A percentile compares a stretch with the other conserved stretches of the same genome.
Conservation (phyloP, 2,113 vertebrate species). For the Panurus biarmicus region DNA sequence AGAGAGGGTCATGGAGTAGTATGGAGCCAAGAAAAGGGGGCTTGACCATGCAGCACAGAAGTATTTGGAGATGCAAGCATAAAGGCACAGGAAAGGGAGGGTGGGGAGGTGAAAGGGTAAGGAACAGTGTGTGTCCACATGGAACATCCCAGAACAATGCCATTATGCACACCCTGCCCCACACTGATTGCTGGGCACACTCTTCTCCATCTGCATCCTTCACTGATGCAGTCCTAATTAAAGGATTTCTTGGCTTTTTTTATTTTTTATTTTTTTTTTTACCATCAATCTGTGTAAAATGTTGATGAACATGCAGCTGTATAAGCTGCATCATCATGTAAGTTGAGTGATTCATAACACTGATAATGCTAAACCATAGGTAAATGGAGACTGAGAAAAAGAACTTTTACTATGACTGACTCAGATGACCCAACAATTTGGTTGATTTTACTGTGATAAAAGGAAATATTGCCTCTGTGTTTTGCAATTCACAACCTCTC, state of each 20-base stretch:
- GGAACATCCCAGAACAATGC: not conserved
- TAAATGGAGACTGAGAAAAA: not conserved
- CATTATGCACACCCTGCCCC: not conserved
- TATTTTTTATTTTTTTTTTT: not conserved
- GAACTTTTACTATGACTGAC: not conserved
- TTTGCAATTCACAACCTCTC: not conserved
- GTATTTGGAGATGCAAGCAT: not conserved
- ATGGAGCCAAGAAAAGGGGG: not conserved
- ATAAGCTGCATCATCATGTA: too few relatives aligned
- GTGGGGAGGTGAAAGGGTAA: not conserved
- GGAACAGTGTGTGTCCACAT: not conserved
- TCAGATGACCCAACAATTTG: rapidly evolving
- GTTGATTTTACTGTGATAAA: not conserved
- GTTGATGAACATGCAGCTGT: not conserved
- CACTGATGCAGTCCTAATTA: not conserved
- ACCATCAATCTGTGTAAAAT: not conserved
- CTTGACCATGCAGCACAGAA: not conserved
- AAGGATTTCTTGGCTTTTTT: not conserved
- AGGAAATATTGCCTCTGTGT: not conserved
- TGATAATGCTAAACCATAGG: not conserved
- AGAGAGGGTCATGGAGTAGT: not conserved
- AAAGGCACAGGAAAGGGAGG: not conserved
- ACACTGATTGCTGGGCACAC: not conserved
- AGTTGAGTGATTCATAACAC: not conserved
- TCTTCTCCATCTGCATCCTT: not conserved